Base-by-base conservation (phyloP, 2,888 invertebrate species). In the Phortica magna region DNA sequence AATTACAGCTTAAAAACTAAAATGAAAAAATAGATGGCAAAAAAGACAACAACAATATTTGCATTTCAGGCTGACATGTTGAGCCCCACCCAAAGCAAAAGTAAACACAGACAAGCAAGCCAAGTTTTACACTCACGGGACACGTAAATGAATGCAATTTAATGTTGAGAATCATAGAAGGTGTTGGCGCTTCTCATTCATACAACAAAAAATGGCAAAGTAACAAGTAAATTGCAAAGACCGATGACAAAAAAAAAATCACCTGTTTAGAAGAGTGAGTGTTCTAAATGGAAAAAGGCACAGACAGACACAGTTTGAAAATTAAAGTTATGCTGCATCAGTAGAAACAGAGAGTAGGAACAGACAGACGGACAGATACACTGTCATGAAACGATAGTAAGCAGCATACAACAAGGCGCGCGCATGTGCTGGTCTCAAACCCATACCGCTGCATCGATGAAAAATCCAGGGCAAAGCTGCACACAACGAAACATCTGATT, bases 401-500 rank as follows among this genome's bases (percentile, higher is more conserved):
- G 55, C 17, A 55, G n/a, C 22, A 17, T 22, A 22, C 22, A 22
- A 4, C 5, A 61, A 61, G 22, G 61, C 61, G 68, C 68, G 61
- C 61, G 68, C 68, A 68, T 64, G 64, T 48, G 48, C 48, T 14
- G 7, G 10, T 22, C 61, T 19, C 61, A 61, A 14, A 17, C 4
- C 7, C 12, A 22, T 61, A 12, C n/a, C 7, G 17, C 17, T 14
- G 17, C 17, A 55, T 17, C 14, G 53, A 2, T 9, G 17, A 19
- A 67, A 67, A 42, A 68, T 68, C 68, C 68, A 68, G 68, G 68
- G 68, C 68, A 68, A 68, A 68, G 68, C 43, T 68, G 43, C 61
- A 61, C 42, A 68, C 7, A 41, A 67, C 7, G 42, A 42, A n/a
- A 67, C 67, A 67, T 42, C 42, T 67, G 17, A 14, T 67, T 42